Conservation (phyloP, 2,797 vertebrate species). For the Acipenser transmontanus region DNA sequence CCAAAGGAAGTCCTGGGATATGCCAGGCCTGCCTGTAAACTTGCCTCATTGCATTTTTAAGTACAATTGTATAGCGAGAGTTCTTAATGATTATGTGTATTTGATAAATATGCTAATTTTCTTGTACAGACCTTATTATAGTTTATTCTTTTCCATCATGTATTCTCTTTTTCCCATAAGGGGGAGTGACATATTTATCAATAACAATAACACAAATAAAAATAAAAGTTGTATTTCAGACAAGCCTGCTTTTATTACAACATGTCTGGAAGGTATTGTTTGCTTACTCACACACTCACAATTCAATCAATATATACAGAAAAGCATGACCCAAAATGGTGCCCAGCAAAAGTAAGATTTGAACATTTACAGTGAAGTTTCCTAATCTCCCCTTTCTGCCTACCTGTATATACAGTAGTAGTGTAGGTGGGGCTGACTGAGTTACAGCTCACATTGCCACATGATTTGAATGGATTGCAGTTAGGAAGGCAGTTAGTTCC, state of each 20-base stretch:
- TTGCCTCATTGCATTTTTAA: conserved; percentile 30
- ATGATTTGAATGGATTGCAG: background rate
- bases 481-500: background rate
- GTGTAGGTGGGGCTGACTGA: no score
- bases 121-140: conserved; percentile 41
- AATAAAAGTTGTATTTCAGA: conserved; percentile 42
- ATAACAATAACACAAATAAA: conserved; percentile 44
- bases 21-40: conserved; percentile 30
- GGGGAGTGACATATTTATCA: conserved; percentile 43
- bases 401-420: background rate
- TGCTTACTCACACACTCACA: background rate
- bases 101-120: conserved; percentile 35
- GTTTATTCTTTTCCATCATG: conserved; percentile 41
- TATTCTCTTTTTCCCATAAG: conserved; percentile 38
- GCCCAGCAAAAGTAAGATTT: no score
- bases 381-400: background rate
- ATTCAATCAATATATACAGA: background rate
- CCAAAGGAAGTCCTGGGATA: background rate
- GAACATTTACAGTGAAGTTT: no score
- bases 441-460: background rate
- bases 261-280: background rate
- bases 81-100: conserved; percentile 31
- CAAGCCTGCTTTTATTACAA: conserved; percentile 3
- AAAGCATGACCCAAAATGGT: no score
- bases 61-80: conserved; percentile 38